A percentile compares a stretch with the other conserved stretches of the same genome.
Evolutionary conservation across 1,140 invertebrate species (phyloP).

Genomic region (Uloborus diversus): DNA sequence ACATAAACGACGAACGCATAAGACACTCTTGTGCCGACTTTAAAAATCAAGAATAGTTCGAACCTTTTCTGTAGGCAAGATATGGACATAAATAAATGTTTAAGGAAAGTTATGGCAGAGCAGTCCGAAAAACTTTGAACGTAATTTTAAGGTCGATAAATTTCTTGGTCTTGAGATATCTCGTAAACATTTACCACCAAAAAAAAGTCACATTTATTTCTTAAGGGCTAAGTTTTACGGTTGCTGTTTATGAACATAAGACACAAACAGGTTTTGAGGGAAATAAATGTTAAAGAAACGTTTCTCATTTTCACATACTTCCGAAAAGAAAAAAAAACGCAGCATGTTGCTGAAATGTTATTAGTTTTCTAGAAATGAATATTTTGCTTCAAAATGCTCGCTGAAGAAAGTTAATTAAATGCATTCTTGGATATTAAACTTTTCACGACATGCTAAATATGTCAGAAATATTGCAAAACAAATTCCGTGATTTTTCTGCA

Average conservation of each 20-base stretch:
- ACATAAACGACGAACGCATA: too few relatives aligned
- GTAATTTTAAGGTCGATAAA: conserved; percentile 34
- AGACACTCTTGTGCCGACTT: too few relatives aligned
- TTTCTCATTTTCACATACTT: neutral
- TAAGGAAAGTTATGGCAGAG: conserved; percentile 9
- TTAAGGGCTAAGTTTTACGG: conserved; percentile 17
- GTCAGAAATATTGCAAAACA: too few relatives aligned
- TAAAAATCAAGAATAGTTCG: neutral
- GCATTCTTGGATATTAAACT: too few relatives aligned
- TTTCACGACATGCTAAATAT: too few relatives aligned
- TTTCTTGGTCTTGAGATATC: conserved; percentile 14
- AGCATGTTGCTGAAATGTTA: too few relatives aligned
- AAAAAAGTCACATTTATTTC: neutral
- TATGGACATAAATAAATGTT: neutral
- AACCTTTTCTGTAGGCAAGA: neutral
- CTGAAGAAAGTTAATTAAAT: too few relatives aligned
- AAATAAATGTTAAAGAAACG: neutral
- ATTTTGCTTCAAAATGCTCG: too few relatives aligned
- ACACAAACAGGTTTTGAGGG: neutral
- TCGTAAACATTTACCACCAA: conserved; percentile 18
- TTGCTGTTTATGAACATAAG: conserved; percentile 10
- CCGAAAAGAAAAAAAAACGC: neutral
- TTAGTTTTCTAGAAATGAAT: too few relatives aligned
- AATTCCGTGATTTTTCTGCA: too few relatives aligned
- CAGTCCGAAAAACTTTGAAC: conserved; percentile 10